phyloP scores from a whole-genome alignment of 2,888 invertebrate species.

The Slavum lentiscoides region DNA sequence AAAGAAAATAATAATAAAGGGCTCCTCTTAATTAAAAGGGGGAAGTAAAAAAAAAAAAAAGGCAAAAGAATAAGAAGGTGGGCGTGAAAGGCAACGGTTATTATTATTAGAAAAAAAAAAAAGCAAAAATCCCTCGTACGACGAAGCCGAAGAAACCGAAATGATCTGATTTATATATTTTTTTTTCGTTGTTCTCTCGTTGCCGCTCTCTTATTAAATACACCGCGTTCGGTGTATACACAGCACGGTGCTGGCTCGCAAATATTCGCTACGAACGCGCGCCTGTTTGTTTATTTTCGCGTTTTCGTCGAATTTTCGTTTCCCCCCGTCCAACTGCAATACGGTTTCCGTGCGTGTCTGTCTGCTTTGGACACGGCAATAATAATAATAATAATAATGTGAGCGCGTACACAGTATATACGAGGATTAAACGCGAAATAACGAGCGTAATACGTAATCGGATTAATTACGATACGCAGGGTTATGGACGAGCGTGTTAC shows the following conservation, averaged over 20 bases:
- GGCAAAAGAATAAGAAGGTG: slow-evolving; percentile 26
- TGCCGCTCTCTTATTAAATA: slow-evolving; percentile 44
- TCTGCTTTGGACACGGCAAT: no score
- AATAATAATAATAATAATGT: background rate
- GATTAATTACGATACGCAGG: slow-evolving; percentile 44
- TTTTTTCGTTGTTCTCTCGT: slow-evolving; percentile 23
- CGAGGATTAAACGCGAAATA: slow-evolving; percentile 30
- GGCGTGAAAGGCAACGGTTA: slow-evolving; percentile 47
- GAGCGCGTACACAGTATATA: background rate
- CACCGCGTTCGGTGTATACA: background rate
- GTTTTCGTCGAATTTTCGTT: background rate
- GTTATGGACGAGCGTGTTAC: slow-evolving; percentile 1
- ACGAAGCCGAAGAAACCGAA: slow-evolving; percentile 26
- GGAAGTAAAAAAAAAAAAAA: slow-evolving; percentile 29
- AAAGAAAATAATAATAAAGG: slow-evolving; percentile 5
- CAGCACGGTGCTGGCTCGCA: no score
- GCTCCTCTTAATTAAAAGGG: slow-evolving; percentile 48
- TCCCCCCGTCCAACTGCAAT: background rate
- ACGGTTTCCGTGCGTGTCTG: background rate
- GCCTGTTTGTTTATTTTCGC: background rate
- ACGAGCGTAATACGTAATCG: slow-evolving; percentile 21
- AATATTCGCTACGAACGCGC: background rate
- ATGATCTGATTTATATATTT: slow-evolving; percentile 49
- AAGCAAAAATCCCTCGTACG: slow-evolving; percentile 7
- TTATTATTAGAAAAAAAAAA: slow-evolving; percentile 22